Evolutionary conservation across 1,140 invertebrate species (phyloP), one percentile per base, ranked within the genome.

Genomic region (Aleiodes sp.): DNA sequence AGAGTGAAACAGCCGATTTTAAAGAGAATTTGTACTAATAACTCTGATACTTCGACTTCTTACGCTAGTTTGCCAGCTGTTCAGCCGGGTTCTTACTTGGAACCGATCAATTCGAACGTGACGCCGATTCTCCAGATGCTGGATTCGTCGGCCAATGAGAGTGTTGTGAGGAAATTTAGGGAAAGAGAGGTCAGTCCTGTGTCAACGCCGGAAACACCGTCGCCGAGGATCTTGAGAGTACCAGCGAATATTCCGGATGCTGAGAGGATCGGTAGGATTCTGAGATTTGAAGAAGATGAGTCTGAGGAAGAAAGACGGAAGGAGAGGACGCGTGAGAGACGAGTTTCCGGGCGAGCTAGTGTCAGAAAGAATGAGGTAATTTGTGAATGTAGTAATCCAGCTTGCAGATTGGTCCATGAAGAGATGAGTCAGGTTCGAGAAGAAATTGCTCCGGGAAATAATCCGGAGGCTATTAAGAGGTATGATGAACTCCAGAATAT

Each of bases 131-230:
- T 84, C 0, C 82, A 86, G 19, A 70, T 87, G 28, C 65, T 86
- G 0, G 81, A 86, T 59, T 79, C 76, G 0, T 76, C 82, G 0
- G 63, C 37, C 6, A 71, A 71, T 0, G 77, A 79, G 3, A 71
- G 65, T 10, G 21, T 71, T 4, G 75, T 31, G 21, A 62, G 6
- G 37, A 57, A 69, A 7, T 52, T 52, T 10, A 7, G 21, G 16
- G 62, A 43, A 43, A 64, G 8, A 10, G 57, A 77, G 8, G 59
- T 84, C 0, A 84, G 80, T 72, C 82, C 84, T 0, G 84, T 86
- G 0, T 86, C 84, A 0, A 82, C 85, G 1, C 85, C 85, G 1
- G 84, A 82, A 73, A 86, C 82, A 4, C 85, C 84, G 2, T 84
- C 84, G 0, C 82, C 82, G 0, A 70, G 80, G 26, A 82, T 79